Evolutionary conservation across 2,113 vertebrate genomes (phyloP), one percentile per base, ranked within the genome.

Genomic region (Ctenodactylus gundi): DNA sequence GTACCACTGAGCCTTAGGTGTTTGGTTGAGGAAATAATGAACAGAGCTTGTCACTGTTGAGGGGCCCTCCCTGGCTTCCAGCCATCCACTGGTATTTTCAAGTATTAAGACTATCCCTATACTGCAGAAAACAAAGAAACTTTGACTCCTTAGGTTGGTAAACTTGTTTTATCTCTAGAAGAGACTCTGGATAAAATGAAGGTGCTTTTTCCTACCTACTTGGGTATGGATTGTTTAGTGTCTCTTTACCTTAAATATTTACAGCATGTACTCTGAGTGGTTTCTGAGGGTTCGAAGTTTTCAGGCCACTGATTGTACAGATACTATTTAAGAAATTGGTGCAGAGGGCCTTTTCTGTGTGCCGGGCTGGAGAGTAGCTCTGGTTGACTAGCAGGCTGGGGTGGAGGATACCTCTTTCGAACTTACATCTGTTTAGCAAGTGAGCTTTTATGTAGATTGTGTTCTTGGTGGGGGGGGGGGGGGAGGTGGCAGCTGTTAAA

Each of bases 11-110:
- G 73, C 81, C 46, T 73, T 73, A 92, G 81, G 72, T 94, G 81
- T 95, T 95, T 82, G 93, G 53, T 90, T 94, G 44, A 65, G 78
- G 67, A 97, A 92, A 68, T 88, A 72, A 88, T 82, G 58, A 62
- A 60, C 31, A 91, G 75, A 67, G 21, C 36, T 94, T 93, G 64
- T 95, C 78, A 81, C 55, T 91, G 89, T 80, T 57, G 9, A 67
- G 90, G 82, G 58, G 36, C 49, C 41, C 21, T 67, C 17, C 44
- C 25, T 86, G 65, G n/a, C 88, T 86, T 80, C 6, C 4, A 83
- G 65, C 84, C 39, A 2, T 51, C 39, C 34, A 87, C 31, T 88
- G 13, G 51, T 70, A 60, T 91, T 94, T 94, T 49, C 70, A 83
- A 62, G 73, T 82, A 49, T 91, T 90, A 85, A 67, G 23, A 75